Conservation (phyloP, 2,888 invertebrate species). For the Empis stercorea region DNA sequence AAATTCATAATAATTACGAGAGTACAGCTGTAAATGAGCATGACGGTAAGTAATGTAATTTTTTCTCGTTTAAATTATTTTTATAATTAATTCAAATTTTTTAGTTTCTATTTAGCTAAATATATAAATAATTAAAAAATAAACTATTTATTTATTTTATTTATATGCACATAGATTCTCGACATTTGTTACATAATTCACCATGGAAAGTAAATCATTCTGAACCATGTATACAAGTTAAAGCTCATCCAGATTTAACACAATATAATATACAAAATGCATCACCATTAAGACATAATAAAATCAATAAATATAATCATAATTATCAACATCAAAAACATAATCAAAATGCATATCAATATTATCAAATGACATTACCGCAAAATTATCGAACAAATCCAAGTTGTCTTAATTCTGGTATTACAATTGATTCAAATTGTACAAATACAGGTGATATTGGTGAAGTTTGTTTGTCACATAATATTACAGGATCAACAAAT, state of each 20-base stretch:
- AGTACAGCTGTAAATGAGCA: slow-evolving; percentile 18
- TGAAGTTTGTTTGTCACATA: too few species aligned
- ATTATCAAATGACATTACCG: slow-evolving; percentile 4
- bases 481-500: slow-evolving; percentile 17
- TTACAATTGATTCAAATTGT: slow-evolving; percentile 19
- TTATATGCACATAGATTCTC: too few species aligned
- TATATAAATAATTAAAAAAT: too few species aligned
- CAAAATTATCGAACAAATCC: slow-evolving; percentile 18
- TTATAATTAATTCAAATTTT: not conserved
- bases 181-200: slow-evolving; percentile 31
- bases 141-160: too few species aligned
- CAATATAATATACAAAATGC: slow-evolving; percentile 13
- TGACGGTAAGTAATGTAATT: slow-evolving; percentile 24
- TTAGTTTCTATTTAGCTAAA: too few species aligned
- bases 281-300: slow-evolving; percentile 1
- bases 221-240: slow-evolving; percentile 22
- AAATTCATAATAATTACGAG: slow-evolving; percentile 26
- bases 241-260: slow-evolving; percentile 14
- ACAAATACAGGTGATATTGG: too few species aligned
- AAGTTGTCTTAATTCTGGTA: slow-evolving; percentile 28
- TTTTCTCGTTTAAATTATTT: not conserved
- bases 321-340: slow-evolving; percentile 8
- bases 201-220: slow-evolving; percentile 26
- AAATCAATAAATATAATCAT: not conserved
- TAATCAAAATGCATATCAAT: slow-evolving; percentile 8